A percentile compares a stretch with the other conserved stretches of the same genome.
phyloP scores from a whole-genome alignment of 1,140 invertebrate species.

The Helicoverpa zea region DNA sequence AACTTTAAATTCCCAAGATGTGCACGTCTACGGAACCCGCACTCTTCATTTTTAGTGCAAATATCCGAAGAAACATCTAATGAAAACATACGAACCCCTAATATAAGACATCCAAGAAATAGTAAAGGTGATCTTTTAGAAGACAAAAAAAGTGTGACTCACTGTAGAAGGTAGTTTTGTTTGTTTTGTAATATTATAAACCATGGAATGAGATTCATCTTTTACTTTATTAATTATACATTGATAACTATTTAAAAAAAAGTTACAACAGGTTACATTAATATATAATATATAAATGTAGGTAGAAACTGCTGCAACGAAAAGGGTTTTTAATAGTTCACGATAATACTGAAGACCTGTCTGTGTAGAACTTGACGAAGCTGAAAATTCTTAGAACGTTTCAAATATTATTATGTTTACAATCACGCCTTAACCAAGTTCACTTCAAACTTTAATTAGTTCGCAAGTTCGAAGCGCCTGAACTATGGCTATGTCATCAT shows the following conservation, averaged over 20 bases:
- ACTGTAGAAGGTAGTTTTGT: conserved; percentile 30
- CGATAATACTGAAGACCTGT: too few relatives aligned
- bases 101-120: conserved; percentile 8
- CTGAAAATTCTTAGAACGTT: not conserved
- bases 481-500: not conserved
- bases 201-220: not conserved
- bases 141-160: conserved; percentile 14
- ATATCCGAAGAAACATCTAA: conserved; percentile 67
- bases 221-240: not conserved
- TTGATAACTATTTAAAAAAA: too few relatives aligned
- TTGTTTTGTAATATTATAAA: conserved; percentile 30
- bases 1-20: conserved; percentile 72
- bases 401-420: not conserved
- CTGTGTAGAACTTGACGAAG: too few relatives aligned
- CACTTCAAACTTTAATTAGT: conserved; percentile 4
- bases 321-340: too few relatives aligned
- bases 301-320: too few relatives aligned
- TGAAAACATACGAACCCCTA: conserved; percentile 35
- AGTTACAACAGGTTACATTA: too few relatives aligned
- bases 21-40: conserved; percentile 55
- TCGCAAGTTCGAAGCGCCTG: not conserved
- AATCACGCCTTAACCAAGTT: not conserved
- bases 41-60: conserved; percentile 62
- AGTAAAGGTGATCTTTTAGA: conserved; percentile 28
- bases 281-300: too few relatives aligned